Percentiles rank a stretch among this genome's conserved stretches.
Evolutionary conservation across 1,140 invertebrate species (phyloP).

Genomic region (Arion vulgaris): DNA sequence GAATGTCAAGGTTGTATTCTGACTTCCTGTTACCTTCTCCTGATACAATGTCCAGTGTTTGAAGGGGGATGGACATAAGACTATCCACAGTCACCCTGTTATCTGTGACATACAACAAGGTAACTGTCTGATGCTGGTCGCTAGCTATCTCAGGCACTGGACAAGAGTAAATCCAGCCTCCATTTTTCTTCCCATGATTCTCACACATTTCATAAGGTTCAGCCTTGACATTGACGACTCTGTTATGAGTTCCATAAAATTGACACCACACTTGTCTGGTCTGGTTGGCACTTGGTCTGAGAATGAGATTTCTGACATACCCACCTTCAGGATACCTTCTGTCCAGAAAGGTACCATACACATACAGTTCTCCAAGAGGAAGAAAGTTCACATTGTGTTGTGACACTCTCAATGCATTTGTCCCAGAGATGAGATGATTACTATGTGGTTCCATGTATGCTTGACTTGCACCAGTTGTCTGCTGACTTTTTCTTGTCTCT

Average conservation of each 20-base stretch:
- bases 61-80: background rate
- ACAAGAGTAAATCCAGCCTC: constrained; percentile 67
- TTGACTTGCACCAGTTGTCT: background rate
- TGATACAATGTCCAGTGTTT: background rate
- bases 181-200: constrained; percentile 65
- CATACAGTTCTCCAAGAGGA: constrained; percentile 42
- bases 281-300: constrained; percentile 37
- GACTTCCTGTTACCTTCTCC: background rate
- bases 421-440: background rate
- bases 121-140: background rate
- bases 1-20: background rate
- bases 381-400: background rate
- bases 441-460: background rate
- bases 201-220: constrained; percentile 67
- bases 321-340: constrained; percentile 34
- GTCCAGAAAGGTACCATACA: constrained; percentile 57
- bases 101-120: background rate
- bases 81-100: background rate
- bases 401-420: background rate
- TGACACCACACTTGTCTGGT: constrained; percentile 47
- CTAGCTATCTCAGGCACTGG: constrained; percentile 42
- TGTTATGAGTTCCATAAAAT: constrained; percentile 34
- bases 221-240: constrained; percentile 36
- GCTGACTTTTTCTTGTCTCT: background rate
- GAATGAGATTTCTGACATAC: constrained; percentile 46